Base-by-base conservation (phyloP, 2,888 invertebrate genomes). In the Adineta ricciae region DNA sequence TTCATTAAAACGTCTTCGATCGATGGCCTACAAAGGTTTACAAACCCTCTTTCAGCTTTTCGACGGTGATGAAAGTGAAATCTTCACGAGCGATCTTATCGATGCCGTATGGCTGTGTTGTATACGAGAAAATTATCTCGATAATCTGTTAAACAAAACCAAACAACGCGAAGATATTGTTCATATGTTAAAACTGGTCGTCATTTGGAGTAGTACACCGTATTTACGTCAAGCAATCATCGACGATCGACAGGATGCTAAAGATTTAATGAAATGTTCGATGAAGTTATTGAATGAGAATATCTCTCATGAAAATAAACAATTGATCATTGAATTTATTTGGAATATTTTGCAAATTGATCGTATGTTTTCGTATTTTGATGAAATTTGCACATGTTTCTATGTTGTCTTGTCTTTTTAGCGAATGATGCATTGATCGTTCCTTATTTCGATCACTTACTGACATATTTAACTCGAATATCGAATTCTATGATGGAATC, bases 111-210 rank as follows among this genome's bases (percentile, higher is more conserved):
- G 73, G 73, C 38, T 73, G 24, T 73, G 73, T 38, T 73, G 73
- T 73, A n/a, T 73, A 21, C 36, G 24, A 73, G 38, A 73, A 73
- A 64, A 32, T 32, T 73, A 73, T 41, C 9, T 73, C 8, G 4
- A 73, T 24, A 38, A 73, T 73, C 0, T 64, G 16, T 41, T 73
- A 24, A 73, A 24, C 9, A 36, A 27, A 24, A 41, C 9, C 2
- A 73, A 73, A 73, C 73, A 73, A 73, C 73, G 73, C 24, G 73
- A 36, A 24, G 73, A 73, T 73, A 73, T 73, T 41, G 41, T 73
- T 24, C 73, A 73, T 73, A 8, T 73, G 38, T 73, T 73, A n/a
- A 73, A 73, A 73, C 24, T 73, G 38, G 24, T 14, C 24, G 27
- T 16, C 24, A 41, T 38, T 24, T 73, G 73, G 73, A 73, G 73